Base-by-base conservation (phyloP, 1,140 invertebrate genomes). In the Bursaphelenchus mucronatus region DNA sequence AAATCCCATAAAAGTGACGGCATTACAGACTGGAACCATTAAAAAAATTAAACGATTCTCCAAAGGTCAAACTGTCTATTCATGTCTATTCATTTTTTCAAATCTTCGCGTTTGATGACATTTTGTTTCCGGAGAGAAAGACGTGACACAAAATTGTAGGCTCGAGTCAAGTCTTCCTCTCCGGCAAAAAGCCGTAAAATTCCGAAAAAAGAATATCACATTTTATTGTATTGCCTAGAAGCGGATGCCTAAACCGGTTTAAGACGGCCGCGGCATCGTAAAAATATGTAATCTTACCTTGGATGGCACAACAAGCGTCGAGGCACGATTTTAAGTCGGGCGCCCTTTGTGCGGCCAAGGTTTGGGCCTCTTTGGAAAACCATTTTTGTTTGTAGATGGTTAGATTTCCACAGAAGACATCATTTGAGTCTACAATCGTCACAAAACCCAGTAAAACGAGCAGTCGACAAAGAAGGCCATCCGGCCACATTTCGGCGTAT, bases 351-450 rank as follows among this genome's bases (percentile, higher is more conserved):
- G 61, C 53, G 21, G 17, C 53, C 15, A 63, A 40, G 11, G 61
- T 63, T 45, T n/a, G 59, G 15, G 61, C 63, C 10, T 61, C 30
- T 30, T 40, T n/a, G 11, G 13, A 17, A 8, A 63, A 63, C 61
- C 61, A 63, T 45, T 63, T 55, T 8, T 63, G 61, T 39, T 63
- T 63, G 61, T 64, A 39, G 13, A 63, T 41, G 11, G 30, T 30
- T 13, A 63, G 56, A n/a, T n/a, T n/a, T 15, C 61, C 61, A 45
- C 61, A 63, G 8, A 63, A 63, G n/a, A 63, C 61, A 45, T 63
- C 61, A 15, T 6, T 43, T n/a, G 61, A 1, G 17, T n/a, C 13
- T 6, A 55, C n/a, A 55, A 55, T 1, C 19, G 47, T 6, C 6
- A 49, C 13, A 49, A 49, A 6, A n/a, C 1, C 13, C 13, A 49